Conservation (phyloP, 2,888 invertebrate species). For the Nineta flava region DNA sequence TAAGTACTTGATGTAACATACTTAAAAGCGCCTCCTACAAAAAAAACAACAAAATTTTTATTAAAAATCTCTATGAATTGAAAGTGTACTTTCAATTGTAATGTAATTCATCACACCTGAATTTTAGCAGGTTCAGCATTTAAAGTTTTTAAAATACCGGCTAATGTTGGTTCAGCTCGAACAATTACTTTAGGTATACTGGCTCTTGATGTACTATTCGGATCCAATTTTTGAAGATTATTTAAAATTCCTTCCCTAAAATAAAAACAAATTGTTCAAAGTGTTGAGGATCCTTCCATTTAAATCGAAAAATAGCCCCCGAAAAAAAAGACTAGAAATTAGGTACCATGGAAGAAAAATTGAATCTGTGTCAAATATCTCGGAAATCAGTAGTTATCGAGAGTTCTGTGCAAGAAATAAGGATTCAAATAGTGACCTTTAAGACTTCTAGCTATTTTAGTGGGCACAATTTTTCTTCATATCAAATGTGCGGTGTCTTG, state of each 20-base stretch:
- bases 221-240: conserved; percentile 50
- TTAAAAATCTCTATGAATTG: not conserved
- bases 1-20: conserved; percentile 76
- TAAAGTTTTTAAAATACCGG: conserved; percentile 78
- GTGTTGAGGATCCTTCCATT: not conserved
- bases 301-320: not conserved
- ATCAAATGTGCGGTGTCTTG: too few species aligned
- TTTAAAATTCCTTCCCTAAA: conserved; percentile 42
- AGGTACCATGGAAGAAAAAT: too few species aligned
- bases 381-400: too few species aligned
- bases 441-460: too few species aligned
- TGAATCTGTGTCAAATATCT: too few species aligned
- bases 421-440: too few species aligned
- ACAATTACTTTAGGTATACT: conserved; percentile 66
- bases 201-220: conserved; percentile 45
- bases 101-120: conserved; percentile 19
- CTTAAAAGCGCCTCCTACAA: conserved; percentile 55
- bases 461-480: too few species aligned
- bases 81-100: not conserved
- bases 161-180: conserved; percentile 76
- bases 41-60: conserved; percentile 23
- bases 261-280: not conserved
- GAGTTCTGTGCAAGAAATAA: too few species aligned
- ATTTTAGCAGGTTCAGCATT: conserved; percentile 82
- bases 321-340: not conserved